Evolutionary conservation across 2,888 invertebrate genomes (phyloP), one percentile per base, ranked within the genome.

Genomic region (Dimorphilus gyrociliatus): DNA sequence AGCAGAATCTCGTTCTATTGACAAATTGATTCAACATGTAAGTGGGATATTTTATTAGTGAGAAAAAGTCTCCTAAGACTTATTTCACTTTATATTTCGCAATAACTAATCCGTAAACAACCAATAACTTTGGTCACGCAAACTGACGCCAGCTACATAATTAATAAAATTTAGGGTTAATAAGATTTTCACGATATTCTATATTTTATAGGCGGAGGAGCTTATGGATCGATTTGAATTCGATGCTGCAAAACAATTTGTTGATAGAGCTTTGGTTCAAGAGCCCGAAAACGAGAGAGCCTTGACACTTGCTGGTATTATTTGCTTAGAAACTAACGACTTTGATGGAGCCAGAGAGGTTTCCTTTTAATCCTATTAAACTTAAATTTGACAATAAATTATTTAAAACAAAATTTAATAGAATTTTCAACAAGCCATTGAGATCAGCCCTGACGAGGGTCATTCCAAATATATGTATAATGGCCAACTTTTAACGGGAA

Each of bases 401-500:
- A n/a, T n/a, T n/a, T n/a, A n/a, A n/a, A n/a, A n/a, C n/a, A n/a
- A n/a, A n/a, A n/a, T n/a, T n/a, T n/a, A n/a, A 14, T 40, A 58
- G 58, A 55, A 53, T 42, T 53, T 55, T 41, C 48, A 50, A 3
- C 45, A 51, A 30, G 58, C 63, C 8, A 55, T 64, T 12, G 52
- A 53, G 15, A 34, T 63, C 3, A 39, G 47, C 29, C 64, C 65
- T 4, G 53, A 63, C 19, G 35, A 43, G 27, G 65, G 65, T 3
- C 53, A 57, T 38, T 39, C 46, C n/a, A 65, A 65, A 39, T 65
- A 61, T 38, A 57, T 66, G 55, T 59, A 59, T 33, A 43, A 65
- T 32, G 66, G 60, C 3, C 66, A 66, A 40, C 43, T 65, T 32
- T 44, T 51, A 36, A 50, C 51, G 19, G 65, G 64, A 3, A 42